These are phyloP conservation scores for Geodia barretti DNA, from an alignment of 37 sponge, comb jelly and placozoan species.

Conservation along the genomic window DNA sequence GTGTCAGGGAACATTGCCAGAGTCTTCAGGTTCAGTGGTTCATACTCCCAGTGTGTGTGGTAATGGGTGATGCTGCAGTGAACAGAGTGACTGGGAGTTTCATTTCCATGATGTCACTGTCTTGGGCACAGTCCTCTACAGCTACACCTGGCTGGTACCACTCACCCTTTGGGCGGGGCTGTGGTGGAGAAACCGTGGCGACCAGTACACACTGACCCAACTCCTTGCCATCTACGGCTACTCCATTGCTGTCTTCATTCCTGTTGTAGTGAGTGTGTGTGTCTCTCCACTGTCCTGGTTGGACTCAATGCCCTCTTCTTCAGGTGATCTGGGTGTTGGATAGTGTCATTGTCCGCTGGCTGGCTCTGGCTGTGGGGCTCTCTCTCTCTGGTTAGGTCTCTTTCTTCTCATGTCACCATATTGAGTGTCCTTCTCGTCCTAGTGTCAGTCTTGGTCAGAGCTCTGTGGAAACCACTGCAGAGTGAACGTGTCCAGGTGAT, in stretches of 20 bases:
- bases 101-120: constrained; percentile 62
- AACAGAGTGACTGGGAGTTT: constrained; percentile 45
- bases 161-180: constrained; percentile 39
- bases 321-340: constrained; percentile 48
- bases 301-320: not conserved
- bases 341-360: constrained; percentile 32
- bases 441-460: constrained; percentile 34
- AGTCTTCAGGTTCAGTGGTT: constrained; percentile 57
- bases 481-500: constrained; percentile 15
- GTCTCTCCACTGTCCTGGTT: not conserved
- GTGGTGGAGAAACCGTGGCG: constrained; percentile 43
- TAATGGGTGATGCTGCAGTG: not conserved
- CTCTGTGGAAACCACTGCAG: constrained; percentile 53
- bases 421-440: constrained; percentile 10
- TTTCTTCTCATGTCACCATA: not conserved
- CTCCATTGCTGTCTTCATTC: constrained; percentile 55
- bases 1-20: constrained; percentile 77
- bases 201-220: constrained; percentile 40
- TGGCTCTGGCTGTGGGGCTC: constrained; percentile 27
- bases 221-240: constrained; percentile 68
- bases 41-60: too few relatives aligned
- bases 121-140: constrained; percentile 38
- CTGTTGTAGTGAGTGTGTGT: constrained; percentile 36
- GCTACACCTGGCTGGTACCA: constrained; percentile 68
- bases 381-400: constrained; percentile 31